A percentile compares a stretch with the other conserved stretches of the same genome.
Conservation (phyloP, 2,113 vertebrate species). For the Probosciger aterrimus region DNA sequence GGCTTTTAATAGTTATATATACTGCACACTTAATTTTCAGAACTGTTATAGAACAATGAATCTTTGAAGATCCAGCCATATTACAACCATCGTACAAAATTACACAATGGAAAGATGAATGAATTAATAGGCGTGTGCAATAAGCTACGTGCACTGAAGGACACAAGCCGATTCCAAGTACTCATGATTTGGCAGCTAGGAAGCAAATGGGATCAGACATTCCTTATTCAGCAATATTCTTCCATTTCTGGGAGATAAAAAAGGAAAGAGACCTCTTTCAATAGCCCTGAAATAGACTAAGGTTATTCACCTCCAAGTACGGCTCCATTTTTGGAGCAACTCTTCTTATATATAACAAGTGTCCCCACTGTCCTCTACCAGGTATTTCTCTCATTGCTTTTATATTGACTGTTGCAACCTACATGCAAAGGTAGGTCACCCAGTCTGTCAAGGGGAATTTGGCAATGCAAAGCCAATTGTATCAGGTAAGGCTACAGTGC, state of each 20-base stretch:
- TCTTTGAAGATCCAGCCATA: background rate
- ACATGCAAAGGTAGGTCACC: background rate
- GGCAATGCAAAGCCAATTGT: background rate
- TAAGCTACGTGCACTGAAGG: background rate
- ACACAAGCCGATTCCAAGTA: background rate
- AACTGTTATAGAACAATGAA: background rate
- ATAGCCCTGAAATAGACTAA: conserved; percentile 11
- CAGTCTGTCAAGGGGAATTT: background rate
- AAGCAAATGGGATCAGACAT: background rate
- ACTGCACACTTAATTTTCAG: background rate
- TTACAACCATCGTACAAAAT: background rate
- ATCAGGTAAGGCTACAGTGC: background rate
- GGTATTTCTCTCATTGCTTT: conserved; percentile 14
- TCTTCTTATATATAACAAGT: conserved; percentile 34
- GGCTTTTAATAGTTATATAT: background rate
- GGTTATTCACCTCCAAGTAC: background rate
- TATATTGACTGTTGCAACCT: background rate
- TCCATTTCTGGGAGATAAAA: background rate
- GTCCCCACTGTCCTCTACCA: background rate
- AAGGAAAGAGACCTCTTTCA: background rate
- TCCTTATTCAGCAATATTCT: background rate
- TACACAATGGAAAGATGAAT: background rate
- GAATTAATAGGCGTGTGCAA: background rate
- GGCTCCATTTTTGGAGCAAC: conserved; percentile 31
- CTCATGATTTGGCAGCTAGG: background rate